Evolutionary conservation across 2,888 invertebrate species (phyloP), one percentile per base, ranked within the genome.

Genomic region (Eugnorisma glareosa): DNA sequence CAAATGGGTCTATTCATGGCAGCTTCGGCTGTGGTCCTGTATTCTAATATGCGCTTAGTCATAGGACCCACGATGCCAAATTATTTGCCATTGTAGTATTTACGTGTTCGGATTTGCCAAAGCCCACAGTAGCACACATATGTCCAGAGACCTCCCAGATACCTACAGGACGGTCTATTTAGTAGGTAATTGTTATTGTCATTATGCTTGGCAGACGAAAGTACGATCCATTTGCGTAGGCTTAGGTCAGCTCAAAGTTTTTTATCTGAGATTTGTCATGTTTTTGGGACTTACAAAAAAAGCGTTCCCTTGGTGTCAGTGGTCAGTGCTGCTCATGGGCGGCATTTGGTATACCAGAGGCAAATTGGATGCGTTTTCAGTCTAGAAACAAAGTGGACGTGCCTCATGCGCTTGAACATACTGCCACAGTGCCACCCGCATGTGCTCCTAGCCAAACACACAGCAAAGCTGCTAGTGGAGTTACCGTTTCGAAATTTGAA

Each of bases 1-100:
- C 31, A 75, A 77, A 77, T 51, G 40, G 75, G 7, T 15, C 43
- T 77, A 77, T 76, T 76, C 61, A 63, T 15, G 6, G 8, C 4
- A 48, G 15, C 48, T 75, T 18, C 28, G 37, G 8, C 28, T 48
- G 21, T 72, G 72, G 18, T 48, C 61, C 18, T 71, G 21, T 59
- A 37, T 63, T 40, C 15, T 40, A 64, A n/a, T n/a, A 3, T 40
- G 7, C 18, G 11, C n/a, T 69, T 54, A 73, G 73, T 54, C 73
- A 73, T 40, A 40, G 24, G 2, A 13, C 18, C n/a, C 13, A 2
- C 18, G 18, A n/a, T 21, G 54, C 40, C 40, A 73, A 73, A 70
- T 31, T 67, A 73, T 73, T 57, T 73, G 43, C 31, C 21, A 70
- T 70, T 73, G n/a, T 70, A 43, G n/a, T 43, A 43, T 54, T 31